Percentiles rank a stretch among this genome's conserved stretches.
phyloP scores from a whole-genome alignment of 2,888 invertebrate species.

The Crioceris asparagi region DNA sequence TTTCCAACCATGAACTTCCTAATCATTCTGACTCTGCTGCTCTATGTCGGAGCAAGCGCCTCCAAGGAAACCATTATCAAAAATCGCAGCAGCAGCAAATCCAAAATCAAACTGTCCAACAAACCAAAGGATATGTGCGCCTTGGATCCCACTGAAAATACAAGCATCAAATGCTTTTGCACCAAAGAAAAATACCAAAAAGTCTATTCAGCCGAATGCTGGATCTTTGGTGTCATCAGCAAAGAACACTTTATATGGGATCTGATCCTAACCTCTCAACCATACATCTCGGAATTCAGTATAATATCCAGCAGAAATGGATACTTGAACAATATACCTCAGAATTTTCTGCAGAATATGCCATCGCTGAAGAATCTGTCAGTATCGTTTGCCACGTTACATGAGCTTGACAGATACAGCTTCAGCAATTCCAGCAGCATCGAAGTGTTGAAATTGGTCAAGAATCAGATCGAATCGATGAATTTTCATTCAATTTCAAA shows the following conservation, averaged over 20 bases:
- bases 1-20: too few relatives aligned
- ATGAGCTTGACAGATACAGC: conserved; percentile 56
- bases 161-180: conserved; percentile 50
- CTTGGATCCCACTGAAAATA: conserved; percentile 12
- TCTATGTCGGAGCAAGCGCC: too few relatives aligned
- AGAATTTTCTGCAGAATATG: conserved; percentile 41
- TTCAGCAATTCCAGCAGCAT: conserved; percentile 64
- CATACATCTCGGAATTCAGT: conserved; percentile 56
- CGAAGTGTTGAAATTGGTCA: conserved; percentile 53
- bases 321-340: conserved; percentile 57
- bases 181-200: conserved; percentile 44
- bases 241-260: conserved; percentile 63
- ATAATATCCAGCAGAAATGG: conserved; percentile 62
- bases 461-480: conserved; percentile 58
- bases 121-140: conserved; percentile 13
- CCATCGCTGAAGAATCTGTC: conserved; percentile 55
- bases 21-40: too few relatives aligned
- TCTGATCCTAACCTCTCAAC: conserved; percentile 57
- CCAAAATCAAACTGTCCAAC: conserved; percentile 9
- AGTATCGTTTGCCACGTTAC: conserved; percentile 62
- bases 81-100: conserved; percentile 10
- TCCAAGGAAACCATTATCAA: too few relatives aligned
- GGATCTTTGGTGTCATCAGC: conserved; percentile 57
- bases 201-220: conserved; percentile 66
- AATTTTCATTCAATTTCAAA: conserved; percentile 62